Conservation (phyloP, 2,113 vertebrate genomes). For the Mastomys coucha region DNA sequence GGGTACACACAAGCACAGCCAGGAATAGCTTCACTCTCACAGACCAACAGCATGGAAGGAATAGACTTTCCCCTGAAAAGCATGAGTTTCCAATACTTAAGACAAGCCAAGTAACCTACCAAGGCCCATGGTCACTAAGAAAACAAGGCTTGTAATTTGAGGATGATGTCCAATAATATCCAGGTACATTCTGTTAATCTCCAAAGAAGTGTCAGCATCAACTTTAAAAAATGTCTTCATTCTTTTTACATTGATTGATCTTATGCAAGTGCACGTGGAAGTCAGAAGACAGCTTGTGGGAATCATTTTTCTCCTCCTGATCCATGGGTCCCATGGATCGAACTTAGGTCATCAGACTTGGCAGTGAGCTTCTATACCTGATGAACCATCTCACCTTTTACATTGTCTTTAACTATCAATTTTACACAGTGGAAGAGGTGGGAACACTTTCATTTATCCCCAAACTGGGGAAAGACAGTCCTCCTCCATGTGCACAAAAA, state of each 20-base stretch:
- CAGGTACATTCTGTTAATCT: not conserved
- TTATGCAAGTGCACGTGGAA: too few relatives aligned
- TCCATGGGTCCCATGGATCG: not conserved
- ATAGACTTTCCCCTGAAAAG: not conserved
- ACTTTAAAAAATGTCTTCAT: not conserved
- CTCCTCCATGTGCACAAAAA: not conserved
- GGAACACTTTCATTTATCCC: not conserved
- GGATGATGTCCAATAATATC: not conserved
- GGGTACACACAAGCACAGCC: not conserved
- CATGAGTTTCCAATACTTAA: not conserved
- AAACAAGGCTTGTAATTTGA: not conserved
- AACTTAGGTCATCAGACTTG: not conserved
- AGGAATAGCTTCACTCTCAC: not conserved
- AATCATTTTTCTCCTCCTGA: not conserved
- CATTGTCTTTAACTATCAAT: not conserved
- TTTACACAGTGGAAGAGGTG: not conserved
- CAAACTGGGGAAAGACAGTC: not conserved
- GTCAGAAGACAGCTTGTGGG: not conserved
- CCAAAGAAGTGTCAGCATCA: too few relatives aligned
- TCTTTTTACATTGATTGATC: not conserved
- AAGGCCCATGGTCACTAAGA: not conserved
- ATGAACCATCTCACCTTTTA: not conserved
- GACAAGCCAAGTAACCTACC: not conserved
- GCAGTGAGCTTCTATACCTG: not conserved
- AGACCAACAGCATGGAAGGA: not conserved